Evolutionary conservation across 2,113 vertebrate genomes (phyloP).

Genomic region (Poeciliopsis occidentalis): DNA sequence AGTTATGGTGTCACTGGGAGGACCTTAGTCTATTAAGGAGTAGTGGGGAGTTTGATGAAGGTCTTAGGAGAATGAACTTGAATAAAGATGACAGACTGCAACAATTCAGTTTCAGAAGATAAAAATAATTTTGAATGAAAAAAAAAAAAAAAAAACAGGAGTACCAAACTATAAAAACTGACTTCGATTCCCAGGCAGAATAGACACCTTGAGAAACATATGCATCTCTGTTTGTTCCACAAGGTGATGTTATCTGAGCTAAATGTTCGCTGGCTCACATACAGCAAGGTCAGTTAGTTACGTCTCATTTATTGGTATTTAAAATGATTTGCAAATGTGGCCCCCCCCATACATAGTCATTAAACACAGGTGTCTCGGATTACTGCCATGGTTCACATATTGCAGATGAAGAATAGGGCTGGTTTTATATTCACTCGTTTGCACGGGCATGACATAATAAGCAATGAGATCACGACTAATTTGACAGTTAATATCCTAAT

Average conservation of each 20-base stretch:
- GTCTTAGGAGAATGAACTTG: slow-evolving; percentile 61
- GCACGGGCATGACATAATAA: slow-evolving; percentile 74
- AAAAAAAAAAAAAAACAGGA: slow-evolving; percentile 52
- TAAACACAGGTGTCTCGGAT: slow-evolving; percentile 65
- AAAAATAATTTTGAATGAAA: slow-evolving; percentile 63
- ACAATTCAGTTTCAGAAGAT: slow-evolving; percentile 24
- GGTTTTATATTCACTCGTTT: slow-evolving; percentile 55
- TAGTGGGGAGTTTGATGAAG: slow-evolving; percentile 63
- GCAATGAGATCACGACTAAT: slow-evolving; percentile 72
- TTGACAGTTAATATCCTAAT: slow-evolving; percentile 64
- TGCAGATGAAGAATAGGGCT: slow-evolving; percentile 33
- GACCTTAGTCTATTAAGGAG: slow-evolving; percentile 66
- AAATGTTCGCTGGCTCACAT: slow-evolving; percentile 56
- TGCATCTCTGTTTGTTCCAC: slow-evolving; percentile 20
- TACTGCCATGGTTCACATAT: slow-evolving; percentile 35
- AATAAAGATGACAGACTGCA: slow-evolving; percentile 68
- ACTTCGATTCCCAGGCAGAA: slow-evolving; percentile 34
- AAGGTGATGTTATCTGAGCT: slow-evolving; percentile 62
- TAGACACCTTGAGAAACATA: slow-evolving; percentile 21
- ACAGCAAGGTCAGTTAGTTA: slow-evolving; percentile 57
- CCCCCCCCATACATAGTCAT: slow-evolving; percentile 70
- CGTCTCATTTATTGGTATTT: slow-evolving; percentile 74
- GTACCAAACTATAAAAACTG: slow-evolving; percentile 56
- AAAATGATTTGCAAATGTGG: slow-evolving; percentile 79
- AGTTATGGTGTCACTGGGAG: slow-evolving; percentile 66